Evolutionary conservation across 2,113 vertebrate genomes (phyloP).

Genomic region (Leptosomus discolor): DNA sequence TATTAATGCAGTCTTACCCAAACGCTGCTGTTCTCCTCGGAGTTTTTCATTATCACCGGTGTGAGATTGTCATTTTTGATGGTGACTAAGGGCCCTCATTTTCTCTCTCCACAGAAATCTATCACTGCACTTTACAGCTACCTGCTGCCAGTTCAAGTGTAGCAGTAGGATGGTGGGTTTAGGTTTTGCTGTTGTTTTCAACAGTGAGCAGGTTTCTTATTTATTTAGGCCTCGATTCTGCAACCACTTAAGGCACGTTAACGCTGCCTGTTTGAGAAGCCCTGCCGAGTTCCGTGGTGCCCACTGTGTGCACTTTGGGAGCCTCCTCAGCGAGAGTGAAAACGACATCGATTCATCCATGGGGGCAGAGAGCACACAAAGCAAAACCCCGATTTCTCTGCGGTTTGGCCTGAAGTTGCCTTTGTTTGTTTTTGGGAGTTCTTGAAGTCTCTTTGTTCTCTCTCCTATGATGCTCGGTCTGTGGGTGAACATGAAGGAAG

Average conservation of each 20-base stretch:
- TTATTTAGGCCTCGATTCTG: background rate
- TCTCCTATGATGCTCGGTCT: accelerated
- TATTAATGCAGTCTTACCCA: constrained; percentile 3
- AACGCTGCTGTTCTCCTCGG: background rate
- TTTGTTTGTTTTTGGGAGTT: background rate
- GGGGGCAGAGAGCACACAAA: background rate
- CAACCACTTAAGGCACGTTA: background rate
- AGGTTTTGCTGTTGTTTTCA: background rate
- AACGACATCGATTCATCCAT: background rate
- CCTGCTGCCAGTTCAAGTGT: background rate
- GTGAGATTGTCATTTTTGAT: background rate
- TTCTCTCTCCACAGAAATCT: background rate
- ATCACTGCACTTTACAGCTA: background rate
- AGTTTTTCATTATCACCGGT: background rate
- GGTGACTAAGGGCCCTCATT: background rate
- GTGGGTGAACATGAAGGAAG: background rate
- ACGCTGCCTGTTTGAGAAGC: background rate
- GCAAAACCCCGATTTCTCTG: background rate
- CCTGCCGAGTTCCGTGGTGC: background rate
- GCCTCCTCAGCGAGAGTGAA: background rate
- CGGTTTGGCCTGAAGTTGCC: background rate
- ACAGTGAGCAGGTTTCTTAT: background rate
- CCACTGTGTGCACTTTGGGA: background rate
- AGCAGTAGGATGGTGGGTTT: background rate
- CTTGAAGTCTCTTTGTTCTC: background rate